phyloP scores from a whole-genome alignment of 2,113 vertebrate genomes.

The Delphinapterus leucas region DNA sequence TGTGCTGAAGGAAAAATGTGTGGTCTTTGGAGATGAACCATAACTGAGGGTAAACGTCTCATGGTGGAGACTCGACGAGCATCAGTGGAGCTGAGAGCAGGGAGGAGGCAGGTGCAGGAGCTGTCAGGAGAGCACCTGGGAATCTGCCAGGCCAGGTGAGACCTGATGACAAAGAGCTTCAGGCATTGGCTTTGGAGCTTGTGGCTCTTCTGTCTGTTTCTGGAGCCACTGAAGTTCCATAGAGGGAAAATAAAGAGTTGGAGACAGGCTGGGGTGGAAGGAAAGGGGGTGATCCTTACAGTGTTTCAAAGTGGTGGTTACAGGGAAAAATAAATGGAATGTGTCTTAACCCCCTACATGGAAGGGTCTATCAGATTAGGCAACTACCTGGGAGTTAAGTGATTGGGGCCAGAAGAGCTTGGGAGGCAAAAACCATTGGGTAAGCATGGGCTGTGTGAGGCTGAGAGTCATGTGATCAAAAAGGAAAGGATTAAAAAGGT shows the following conservation, averaged over 20 bases:
- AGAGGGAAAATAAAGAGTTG: not conserved
- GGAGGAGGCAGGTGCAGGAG: not conserved
- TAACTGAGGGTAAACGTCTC: not conserved
- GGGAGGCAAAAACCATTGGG: not conserved
- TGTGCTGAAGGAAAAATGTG: not conserved
- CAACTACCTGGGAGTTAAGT: not conserved
- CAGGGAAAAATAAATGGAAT: not conserved
- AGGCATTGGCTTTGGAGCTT: not conserved
- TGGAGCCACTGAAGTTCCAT: not conserved
- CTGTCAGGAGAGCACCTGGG: not conserved
- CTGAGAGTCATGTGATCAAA: too few relatives aligned
- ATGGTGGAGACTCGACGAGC: rapidly evolving
- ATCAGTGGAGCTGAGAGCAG: rapidly evolving
- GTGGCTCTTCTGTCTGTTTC: not conserved
- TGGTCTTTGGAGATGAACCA: not conserved
- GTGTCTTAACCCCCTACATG: not conserved
- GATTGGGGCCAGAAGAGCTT: not conserved
- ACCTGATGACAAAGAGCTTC: not conserved
- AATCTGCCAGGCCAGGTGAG: not conserved
- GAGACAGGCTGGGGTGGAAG: not conserved
- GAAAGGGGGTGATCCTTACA: not conserved
- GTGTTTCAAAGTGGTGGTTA: not conserved
- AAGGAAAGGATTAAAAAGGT: not conserved
- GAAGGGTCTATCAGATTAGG: not conserved
- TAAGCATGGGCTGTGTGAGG: not conserved